These are phyloP conservation scores for Ecliptopera silaceata DNA, from an alignment of 2,888 invertebrate species.

Conservation along the genomic window DNA sequence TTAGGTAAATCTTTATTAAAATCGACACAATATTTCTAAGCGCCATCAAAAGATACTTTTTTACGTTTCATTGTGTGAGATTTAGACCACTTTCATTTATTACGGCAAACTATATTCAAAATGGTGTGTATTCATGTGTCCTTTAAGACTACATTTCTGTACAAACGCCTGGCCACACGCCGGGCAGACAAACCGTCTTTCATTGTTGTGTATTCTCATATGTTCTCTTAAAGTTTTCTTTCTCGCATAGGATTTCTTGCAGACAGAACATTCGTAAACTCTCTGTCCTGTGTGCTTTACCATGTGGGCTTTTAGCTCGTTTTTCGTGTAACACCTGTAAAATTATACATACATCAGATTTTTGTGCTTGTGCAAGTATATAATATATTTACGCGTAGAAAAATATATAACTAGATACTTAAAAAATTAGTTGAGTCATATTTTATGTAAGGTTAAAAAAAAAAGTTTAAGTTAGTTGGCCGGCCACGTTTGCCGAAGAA, in stretches of 20 bases:
- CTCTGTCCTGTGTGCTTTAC: slow-evolving; percentile 59
- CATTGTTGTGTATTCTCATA: slow-evolving; percentile 50
- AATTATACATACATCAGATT: no score
- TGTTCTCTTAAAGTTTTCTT: slow-evolving; percentile 47
- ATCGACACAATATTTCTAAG: no score
- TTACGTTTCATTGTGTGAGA: no score
- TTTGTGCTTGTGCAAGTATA: no score
- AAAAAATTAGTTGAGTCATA: no score
- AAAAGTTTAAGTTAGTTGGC: no score
- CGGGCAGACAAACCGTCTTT: slow-evolving; percentile 43
- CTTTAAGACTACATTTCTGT: slow-evolving; percentile 47
- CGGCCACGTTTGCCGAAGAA: no score
- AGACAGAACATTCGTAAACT: slow-evolving; percentile 58
- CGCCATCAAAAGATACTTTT: no score
- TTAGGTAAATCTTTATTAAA: no score
- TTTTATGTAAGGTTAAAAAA: no score
- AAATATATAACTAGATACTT: no score
- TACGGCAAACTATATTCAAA: slow-evolving; percentile 15
- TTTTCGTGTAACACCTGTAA: slow-evolving; percentile 31
- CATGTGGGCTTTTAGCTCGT: slow-evolving; percentile 61
- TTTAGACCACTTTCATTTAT: background rate
- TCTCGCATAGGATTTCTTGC: slow-evolving; percentile 52
- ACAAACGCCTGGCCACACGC: slow-evolving; percentile 51
- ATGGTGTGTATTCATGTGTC: slow-evolving; percentile 23
- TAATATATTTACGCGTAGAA: no score